Percentiles rank a stretch among this genome's conserved stretches.
Conservation (phyloP, 2,888 invertebrate species). For the Entomobrya multifasciata region DNA sequence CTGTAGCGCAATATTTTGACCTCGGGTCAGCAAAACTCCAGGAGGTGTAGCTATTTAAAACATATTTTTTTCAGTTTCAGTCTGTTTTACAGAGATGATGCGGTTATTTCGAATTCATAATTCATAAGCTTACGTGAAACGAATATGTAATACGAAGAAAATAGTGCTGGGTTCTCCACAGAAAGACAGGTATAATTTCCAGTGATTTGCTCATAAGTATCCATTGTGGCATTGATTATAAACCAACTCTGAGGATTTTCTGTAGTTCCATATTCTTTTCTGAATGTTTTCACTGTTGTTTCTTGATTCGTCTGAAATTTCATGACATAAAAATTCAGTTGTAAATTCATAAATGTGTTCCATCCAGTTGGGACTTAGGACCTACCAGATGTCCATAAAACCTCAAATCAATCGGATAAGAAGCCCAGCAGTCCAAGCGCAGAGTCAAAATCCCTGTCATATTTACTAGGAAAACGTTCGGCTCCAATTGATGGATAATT, state of each 20-base stretch:
- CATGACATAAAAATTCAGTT: too few relatives aligned
- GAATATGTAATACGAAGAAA: slow-evolving; percentile 73
- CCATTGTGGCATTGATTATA: slow-evolving; percentile 73
- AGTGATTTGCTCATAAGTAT: slow-evolving; percentile 73
- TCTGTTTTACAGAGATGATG: background rate
- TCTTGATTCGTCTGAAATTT: slow-evolving; percentile 60
- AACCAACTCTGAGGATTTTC: slow-evolving; percentile 56
- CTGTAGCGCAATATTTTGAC: slow-evolving; percentile 55
- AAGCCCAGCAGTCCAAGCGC: slow-evolving; percentile 72
- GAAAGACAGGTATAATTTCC: slow-evolving; percentile 73
- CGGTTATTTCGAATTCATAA: background rate
- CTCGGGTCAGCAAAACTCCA: slow-evolving; percentile 69
- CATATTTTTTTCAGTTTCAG: background rate
- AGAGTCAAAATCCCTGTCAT: slow-evolving; percentile 57
- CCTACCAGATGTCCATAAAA: slow-evolving; percentile 71
- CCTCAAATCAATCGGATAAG: slow-evolving; percentile 72
- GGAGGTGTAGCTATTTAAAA: slow-evolving; percentile 66
- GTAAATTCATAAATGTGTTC: too few relatives aligned
- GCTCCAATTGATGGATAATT: slow-evolving; percentile 21
- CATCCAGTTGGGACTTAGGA: too few relatives aligned
- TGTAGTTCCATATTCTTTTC: slow-evolving; percentile 33
- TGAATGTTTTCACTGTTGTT: slow-evolving; percentile 56
- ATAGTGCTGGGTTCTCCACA: slow-evolving; percentile 51
- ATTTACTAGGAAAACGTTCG: slow-evolving; percentile 58
- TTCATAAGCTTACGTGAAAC: slow-evolving; percentile 73